Percentiles rank a stretch among this genome's conserved stretches.
These are phyloP conservation scores for Tachysurus vachellii DNA, from an alignment of 2,113 vertebrate species.

Conservation along the genomic window DNA sequence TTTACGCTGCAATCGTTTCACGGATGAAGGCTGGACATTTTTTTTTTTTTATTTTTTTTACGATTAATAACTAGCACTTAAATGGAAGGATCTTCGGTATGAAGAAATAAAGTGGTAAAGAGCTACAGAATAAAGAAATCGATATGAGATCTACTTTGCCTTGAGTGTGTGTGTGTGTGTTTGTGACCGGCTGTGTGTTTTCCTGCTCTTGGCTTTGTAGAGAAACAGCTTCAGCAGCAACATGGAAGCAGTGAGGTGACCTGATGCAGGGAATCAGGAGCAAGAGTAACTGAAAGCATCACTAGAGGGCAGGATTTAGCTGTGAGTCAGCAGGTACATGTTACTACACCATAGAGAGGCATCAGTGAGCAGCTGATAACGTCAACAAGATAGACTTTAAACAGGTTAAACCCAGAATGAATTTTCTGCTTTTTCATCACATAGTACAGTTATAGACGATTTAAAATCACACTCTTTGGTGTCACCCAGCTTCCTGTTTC, in stretches of 20 bases:
- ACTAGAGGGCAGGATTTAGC: slow-evolving; percentile 8
- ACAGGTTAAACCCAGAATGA: too few species aligned
- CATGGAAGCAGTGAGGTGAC: background rate
- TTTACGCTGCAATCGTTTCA: background rate
- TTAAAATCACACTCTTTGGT: background rate
- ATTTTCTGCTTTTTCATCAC: too few species aligned
- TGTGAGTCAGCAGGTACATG: background rate
- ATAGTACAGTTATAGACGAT: too few species aligned
- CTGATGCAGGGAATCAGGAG: background rate
- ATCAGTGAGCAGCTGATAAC: too few species aligned
- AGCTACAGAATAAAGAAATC: slow-evolving; percentile 28
- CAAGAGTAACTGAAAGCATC: background rate
- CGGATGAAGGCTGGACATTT: background rate
- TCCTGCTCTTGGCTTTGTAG: background rate
- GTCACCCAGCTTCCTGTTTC: too few species aligned
- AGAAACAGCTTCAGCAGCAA: background rate
- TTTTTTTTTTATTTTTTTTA: background rate
- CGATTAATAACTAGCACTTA: background rate
- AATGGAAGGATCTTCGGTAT: background rate
- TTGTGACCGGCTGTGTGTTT: background rate
- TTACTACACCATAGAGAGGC: background rate
- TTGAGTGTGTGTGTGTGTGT: background rate
- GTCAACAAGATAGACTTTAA: too few species aligned
- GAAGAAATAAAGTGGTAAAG: background rate
- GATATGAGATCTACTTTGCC: slow-evolving; percentile 1